A percentile compares a stretch with the other conserved stretches of the same genome.
Evolutionary conservation across 2,797 vertebrate genomes (phyloP).

Genomic region (Jordanella pulchra): DNA sequence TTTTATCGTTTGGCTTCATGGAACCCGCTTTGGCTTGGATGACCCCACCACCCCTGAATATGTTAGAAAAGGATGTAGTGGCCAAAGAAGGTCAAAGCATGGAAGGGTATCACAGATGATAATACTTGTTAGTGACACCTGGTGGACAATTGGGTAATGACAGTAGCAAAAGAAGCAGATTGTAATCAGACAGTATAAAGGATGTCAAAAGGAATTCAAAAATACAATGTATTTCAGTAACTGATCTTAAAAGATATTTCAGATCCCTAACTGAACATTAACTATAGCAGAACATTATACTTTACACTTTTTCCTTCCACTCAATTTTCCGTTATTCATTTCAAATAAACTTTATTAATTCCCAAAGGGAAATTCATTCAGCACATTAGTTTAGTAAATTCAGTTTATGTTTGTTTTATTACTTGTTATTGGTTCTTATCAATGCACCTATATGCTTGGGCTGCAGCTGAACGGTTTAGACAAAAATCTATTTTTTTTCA

Average conservation of each 20-base stretch:
- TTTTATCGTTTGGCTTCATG: conserved; percentile 1
- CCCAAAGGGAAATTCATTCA: no score
- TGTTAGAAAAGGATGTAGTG: not conserved
- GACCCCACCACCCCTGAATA: not conserved
- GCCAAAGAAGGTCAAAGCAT: not conserved
- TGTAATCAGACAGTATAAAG: not conserved
- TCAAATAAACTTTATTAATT: no score
- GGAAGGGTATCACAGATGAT: not conserved
- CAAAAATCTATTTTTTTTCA: no score
- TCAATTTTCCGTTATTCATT: not conserved
- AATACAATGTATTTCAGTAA: not conserved
- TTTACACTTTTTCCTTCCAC: not conserved
- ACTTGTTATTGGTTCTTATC: no score
- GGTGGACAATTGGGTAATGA: conserved; percentile 27
- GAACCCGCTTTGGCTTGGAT: not conserved
- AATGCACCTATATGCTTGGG: no score
- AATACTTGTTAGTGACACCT: conserved; percentile 13
- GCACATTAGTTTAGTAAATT: no score
- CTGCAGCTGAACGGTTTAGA: no score
- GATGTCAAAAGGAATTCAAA: not conserved
- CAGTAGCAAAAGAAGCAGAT: not conserved
- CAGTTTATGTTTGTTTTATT: no score
- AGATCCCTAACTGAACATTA: no score
- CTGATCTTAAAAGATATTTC: not conserved
- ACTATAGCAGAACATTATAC: no score